A percentile compares a stretch with the other conserved stretches of the same genome.
These are phyloP conservation scores for Allophyes oxyacanthae DNA, from an alignment of 2,888 invertebrate species.

Conservation along the genomic window DNA sequence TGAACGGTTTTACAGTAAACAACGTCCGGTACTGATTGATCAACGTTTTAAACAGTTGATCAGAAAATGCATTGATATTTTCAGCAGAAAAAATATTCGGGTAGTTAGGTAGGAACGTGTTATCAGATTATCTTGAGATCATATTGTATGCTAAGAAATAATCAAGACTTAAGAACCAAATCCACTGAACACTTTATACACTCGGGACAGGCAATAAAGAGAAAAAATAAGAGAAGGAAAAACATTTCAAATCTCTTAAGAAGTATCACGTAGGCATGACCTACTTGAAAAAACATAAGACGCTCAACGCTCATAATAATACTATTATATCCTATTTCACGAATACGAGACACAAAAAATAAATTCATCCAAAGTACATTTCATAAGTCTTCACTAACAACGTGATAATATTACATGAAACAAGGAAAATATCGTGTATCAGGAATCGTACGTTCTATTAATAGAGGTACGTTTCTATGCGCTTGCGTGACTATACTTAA, in stretches of 20 bases:
- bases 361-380: slow-evolving; percentile 73
- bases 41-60: slow-evolving; percentile 33
- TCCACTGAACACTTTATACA: neutral
- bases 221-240: slow-evolving; percentile 30
- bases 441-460: slow-evolving; percentile 58
- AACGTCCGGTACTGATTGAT: slow-evolving; percentile 28
- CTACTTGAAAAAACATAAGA: slow-evolving; percentile 50
- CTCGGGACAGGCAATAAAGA: slow-evolving; percentile 13
- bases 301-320: slow-evolving; percentile 56
- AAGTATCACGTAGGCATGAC: slow-evolving; percentile 33
- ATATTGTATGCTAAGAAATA: too few species aligned
- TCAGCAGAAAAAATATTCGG: neutral
- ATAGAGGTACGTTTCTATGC: slow-evolving; percentile 22
- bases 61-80: slow-evolving; percentile 11
- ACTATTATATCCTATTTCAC: slow-evolving; percentile 70
- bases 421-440: slow-evolving; percentile 74
- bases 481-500: slow-evolving; percentile 32
- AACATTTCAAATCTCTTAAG: slow-evolving; percentile 31
- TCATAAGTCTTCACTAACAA: slow-evolving; percentile 78
- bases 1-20: slow-evolving; percentile 44
- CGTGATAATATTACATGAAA: slow-evolving; percentile 77
- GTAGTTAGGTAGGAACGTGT: too few species aligned
- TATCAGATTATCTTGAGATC: too few species aligned
- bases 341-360: slow-evolving; percentile 67
- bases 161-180: neutral